Conservation (phyloP, 2,888 invertebrate genomes). For the Heliconius ethilla region DNA sequence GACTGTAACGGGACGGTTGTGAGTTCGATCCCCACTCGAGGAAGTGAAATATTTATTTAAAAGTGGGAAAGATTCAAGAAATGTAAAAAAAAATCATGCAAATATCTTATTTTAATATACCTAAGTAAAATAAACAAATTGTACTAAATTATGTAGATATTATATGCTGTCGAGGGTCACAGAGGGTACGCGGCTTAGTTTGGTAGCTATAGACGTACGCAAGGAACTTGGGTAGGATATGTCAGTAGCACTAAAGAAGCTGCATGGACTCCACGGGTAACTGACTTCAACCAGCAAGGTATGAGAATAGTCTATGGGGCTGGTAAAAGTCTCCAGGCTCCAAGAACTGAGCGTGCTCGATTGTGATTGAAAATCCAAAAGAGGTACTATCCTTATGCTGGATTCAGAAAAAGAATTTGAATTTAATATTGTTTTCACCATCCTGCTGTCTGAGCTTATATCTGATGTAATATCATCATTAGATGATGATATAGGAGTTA, state of each 20-base stretch:
- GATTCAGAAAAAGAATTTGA: conserved; percentile 2
- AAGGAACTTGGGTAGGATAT: conserved; percentile 55
- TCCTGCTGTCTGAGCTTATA: conserved; percentile 37
- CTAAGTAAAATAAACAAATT: background rate
- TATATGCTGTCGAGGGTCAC: conserved; percentile 13
- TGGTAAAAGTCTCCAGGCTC: conserved; percentile 57
- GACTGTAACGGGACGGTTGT: too few species aligned
- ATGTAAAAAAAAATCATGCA: background rate
- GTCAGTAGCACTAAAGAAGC: conserved; percentile 47
- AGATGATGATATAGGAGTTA: conserved; percentile 43
- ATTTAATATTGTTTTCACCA: conserved; percentile 38
- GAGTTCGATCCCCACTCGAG: too few species aligned
- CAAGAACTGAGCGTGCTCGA: conserved; percentile 53
- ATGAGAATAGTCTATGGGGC: conserved; percentile 38
- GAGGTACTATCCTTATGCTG: conserved; percentile 10
- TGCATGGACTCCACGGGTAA: conserved; percentile 57
- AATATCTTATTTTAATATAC: conserved; percentile 3
- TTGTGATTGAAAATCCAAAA: background rate
- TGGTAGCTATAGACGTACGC: conserved; percentile 38
- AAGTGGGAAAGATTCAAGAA: too few species aligned
- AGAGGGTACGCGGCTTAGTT: background rate
- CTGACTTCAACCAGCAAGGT: conserved; percentile 45
- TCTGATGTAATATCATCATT: conserved; percentile 40
- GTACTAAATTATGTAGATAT: background rate
- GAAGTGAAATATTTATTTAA: too few species aligned